Percentiles rank a stretch among this genome's conserved stretches.
These are phyloP conservation scores for Spisula solida DNA, from an alignment of 2,888 invertebrate species.

Conservation along the genomic window DNA sequence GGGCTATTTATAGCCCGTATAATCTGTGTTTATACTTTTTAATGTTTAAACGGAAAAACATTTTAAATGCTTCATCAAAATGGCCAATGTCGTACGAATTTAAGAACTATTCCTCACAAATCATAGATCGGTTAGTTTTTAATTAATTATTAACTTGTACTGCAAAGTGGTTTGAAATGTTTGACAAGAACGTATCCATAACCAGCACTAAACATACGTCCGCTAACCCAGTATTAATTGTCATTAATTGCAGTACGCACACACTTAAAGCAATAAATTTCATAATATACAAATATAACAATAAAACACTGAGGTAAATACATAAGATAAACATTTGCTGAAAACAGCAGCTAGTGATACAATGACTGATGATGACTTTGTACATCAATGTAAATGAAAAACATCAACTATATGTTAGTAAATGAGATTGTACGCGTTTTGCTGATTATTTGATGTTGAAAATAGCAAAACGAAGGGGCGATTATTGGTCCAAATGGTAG, in stretches of 20 bases:
- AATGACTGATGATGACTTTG: not conserved
- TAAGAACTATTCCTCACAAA: not conserved
- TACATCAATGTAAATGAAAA: not conserved
- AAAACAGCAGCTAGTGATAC: not conserved
- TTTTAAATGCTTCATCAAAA: too few species aligned
- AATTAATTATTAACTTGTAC: not conserved
- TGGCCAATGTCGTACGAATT: not conserved
- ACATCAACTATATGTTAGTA: not conserved
- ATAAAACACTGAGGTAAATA: conserved; percentile 1
- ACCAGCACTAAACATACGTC: not conserved
- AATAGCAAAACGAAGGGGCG: not conserved
- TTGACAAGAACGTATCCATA: not conserved
- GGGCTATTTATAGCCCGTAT: too few species aligned
- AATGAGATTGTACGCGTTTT: not conserved
- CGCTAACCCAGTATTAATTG: not conserved
- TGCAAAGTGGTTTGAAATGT: not conserved
- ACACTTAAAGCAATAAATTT: not conserved
- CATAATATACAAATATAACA: conserved; percentile 7
- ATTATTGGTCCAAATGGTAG: not conserved
- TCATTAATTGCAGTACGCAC: not conserved
- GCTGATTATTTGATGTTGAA: not conserved
- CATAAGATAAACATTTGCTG: not conserved
- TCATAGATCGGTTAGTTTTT: not conserved
- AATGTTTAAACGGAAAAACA: too few species aligned
- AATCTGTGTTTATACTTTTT: too few species aligned